These are phyloP conservation scores for Caranx ignobilis DNA, from an alignment of 2,113 vertebrate genomes.

Conservation along the genomic window DNA sequence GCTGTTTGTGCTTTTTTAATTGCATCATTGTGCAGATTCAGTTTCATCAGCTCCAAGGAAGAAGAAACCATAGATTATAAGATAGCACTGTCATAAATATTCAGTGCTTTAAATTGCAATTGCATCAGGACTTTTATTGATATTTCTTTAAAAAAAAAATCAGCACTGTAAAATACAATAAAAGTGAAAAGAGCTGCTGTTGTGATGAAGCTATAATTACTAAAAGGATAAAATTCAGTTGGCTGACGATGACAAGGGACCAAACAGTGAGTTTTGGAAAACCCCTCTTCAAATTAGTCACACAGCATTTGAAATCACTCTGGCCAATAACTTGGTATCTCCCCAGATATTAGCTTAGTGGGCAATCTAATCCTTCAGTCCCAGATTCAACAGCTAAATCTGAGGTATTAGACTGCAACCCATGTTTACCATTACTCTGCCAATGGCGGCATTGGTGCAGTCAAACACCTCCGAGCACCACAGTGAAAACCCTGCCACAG, in stretches of 20 bases:
- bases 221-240: conserved; percentile 3
- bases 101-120: not conserved
- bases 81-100: not conserved
- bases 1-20: conserved; percentile 6
- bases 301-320: conserved; percentile 53
- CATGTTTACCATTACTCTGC: conserved; percentile 39
- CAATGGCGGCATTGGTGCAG: conserved; percentile 38
- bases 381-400: conserved; percentile 49
- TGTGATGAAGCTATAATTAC: not conserved
- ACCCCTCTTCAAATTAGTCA: conserved; percentile 61
- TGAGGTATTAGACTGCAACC: conserved; percentile 59
- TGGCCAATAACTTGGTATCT: conserved; percentile 49
- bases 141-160: not conserved
- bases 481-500: conserved; percentile 26
- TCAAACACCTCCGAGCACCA: conserved; percentile 26
- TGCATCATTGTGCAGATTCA: not conserved
- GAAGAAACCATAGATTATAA: not conserved
- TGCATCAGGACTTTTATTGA: not conserved
- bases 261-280: conserved; percentile 55
- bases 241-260: conserved; percentile 8
- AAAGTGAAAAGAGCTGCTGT: not conserved
- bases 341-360: conserved; percentile 59
- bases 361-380: conserved; percentile 56
- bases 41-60: conserved; percentile 4
- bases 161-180: not conserved